Conservation (phyloP, 23 tunicate genomes). For the Halocynthia aurantium region DNA sequence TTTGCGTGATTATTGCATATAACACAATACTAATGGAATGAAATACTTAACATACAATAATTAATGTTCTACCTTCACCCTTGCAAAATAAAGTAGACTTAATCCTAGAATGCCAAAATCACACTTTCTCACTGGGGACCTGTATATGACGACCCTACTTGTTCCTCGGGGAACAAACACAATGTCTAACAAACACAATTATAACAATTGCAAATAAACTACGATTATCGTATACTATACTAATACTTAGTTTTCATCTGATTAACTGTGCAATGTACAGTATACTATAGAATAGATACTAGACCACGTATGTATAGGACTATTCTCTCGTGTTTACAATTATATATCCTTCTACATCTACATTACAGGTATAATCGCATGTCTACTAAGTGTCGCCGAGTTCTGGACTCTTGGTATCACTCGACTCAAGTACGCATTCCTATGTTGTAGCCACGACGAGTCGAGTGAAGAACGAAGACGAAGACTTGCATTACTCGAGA, state of each 20-base stretch:
- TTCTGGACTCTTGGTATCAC: conserved; percentile 82
- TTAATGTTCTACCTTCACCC: too few relatives aligned
- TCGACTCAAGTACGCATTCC: conserved; percentile 47
- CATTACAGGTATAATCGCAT: conserved; percentile 58
- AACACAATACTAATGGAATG: too few relatives aligned
- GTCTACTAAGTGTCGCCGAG: conserved; percentile 69
- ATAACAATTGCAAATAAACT: too few relatives aligned
- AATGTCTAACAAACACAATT: not conserved
- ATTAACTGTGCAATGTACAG: too few relatives aligned
- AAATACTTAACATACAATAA: too few relatives aligned
- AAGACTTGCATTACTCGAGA: conserved; percentile 29
- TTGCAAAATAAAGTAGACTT: too few relatives aligned
- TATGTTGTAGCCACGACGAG: conserved; percentile 53
- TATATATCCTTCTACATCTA: not conserved
- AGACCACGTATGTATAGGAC: not conserved
- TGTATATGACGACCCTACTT: too few relatives aligned
- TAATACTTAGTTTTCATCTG: not conserved
- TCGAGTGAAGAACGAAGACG: conserved; percentile 65
- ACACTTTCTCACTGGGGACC: too few relatives aligned
- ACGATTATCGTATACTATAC: not conserved
- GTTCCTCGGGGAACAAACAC: not conserved
- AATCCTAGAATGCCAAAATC: too few relatives aligned
- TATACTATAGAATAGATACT: not conserved
- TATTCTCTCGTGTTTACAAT: not conserved
- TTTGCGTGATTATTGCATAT: too few relatives aligned